Base-by-base conservation (phyloP, 2,797 vertebrate species). In the Lepidocolaptes lacrymiger region DNA sequence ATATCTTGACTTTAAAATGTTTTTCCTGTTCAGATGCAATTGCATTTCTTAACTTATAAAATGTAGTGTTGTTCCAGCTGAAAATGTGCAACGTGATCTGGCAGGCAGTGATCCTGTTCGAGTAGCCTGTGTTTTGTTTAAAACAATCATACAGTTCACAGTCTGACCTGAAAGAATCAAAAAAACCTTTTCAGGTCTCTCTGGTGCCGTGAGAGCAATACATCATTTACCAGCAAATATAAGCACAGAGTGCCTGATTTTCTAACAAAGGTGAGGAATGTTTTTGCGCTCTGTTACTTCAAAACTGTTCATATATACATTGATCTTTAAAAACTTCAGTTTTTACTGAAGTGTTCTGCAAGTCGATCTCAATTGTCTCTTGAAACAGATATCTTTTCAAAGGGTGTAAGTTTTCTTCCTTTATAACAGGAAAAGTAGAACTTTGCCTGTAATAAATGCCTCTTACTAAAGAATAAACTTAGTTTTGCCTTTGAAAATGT, bases 221-320 rank as follows among this genome's bases (percentile, higher is more conserved):
- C 9, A 14, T 39, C 30, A 12, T 68, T 75, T 89, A 49, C 44
- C 76, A 66, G 81, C 54, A 83, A 61, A 71, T 8, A 1, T 10
- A 80, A 82, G 54, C 18, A 3, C 64, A 91, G 91, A 89, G 37
- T 87, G 67, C 86, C 83, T 93, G 88, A 79, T 92, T 97, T 96
- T 96, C 85, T 96, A 64, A 94, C 78, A 71, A 88, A 95, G 74
- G 87, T 93, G 84, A 96, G 95, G 96, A 92, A 95, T 68, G 80
- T 63, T 94, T 97, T 97, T 96, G 94, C 92, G 56, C 19, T 69
- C 30, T 37, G 0, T 69, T 85, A 24, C 39, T 88, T 85, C 49
- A 79, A 84, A 85, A 43, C 32, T 61, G 41, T 80, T 64, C 6
- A 18, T 58, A 7, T 24, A 41, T 14, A 26, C 26, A 22, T 39